phyloP scores from a whole-genome alignment of 2,797 vertebrate species.

The Pempheris klunzingeri region DNA sequence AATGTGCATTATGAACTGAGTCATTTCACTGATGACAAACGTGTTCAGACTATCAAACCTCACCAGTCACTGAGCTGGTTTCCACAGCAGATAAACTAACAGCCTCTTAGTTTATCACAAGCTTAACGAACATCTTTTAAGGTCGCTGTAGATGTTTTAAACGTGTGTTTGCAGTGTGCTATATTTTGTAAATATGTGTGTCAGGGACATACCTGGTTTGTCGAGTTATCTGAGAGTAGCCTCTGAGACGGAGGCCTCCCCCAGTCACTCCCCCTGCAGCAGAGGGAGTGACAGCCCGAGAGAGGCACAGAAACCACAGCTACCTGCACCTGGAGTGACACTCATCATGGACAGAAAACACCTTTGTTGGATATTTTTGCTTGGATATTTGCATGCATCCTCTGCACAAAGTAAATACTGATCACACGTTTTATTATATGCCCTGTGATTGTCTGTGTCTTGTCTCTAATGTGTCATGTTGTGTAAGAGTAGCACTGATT shows the following conservation, averaged over 20 bases:
- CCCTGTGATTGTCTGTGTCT: neutral
- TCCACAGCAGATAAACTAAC: neutral
- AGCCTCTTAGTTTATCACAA: too few relatives aligned
- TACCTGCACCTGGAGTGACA: neutral
- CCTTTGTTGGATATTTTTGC: slow-evolving; percentile 50
- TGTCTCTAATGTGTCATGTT: neutral
- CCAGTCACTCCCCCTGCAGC: slow-evolving; percentile 6
- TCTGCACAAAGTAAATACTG: slow-evolving; percentile 50
- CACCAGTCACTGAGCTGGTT: neutral
- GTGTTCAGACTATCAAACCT: neutral
- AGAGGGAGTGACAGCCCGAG: too few relatives aligned
- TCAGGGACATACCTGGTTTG: slow-evolving; percentile 23
- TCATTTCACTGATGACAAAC: neutral
- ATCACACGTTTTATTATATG: neutral
- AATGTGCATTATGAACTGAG: neutral
- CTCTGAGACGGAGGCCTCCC: too few relatives aligned
- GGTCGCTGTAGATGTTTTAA: neutral
- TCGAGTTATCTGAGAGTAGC: slow-evolving; percentile 18
- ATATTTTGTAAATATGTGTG: slow-evolving; percentile 4
- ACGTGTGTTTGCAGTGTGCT: neutral
- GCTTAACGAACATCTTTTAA: neutral
- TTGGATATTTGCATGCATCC: slow-evolving; percentile 55
- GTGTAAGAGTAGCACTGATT: neutral
- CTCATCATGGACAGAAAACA: slow-evolving; percentile 55
- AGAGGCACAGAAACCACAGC: too few relatives aligned